These are phyloP conservation scores for Drosophila bipectinata DNA, from an alignment of 1,140 invertebrate species.

Conservation along the genomic window DNA sequence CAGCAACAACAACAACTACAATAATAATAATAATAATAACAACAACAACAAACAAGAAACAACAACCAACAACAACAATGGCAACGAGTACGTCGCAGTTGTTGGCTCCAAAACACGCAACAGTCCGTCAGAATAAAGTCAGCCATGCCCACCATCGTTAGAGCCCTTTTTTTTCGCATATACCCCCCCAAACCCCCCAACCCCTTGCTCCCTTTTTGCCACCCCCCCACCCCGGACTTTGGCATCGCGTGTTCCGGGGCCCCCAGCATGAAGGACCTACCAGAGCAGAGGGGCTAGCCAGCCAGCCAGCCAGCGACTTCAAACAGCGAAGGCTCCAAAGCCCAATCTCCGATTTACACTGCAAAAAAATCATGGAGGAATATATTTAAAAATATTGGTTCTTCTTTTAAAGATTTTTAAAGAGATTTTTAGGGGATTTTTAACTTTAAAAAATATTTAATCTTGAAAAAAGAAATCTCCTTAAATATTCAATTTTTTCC, in stretches of 20 bases:
- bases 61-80: conserved; percentile 25
- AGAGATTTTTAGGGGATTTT: no score
- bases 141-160: conserved; percentile 58
- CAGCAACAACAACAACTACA: conserved; percentile 23
- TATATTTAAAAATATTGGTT: no score
- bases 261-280: conserved; percentile 36
- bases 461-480: no score
- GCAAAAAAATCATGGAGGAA: not conserved
- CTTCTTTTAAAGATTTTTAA: no score
- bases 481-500: no score
- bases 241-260: conserved; percentile 44
- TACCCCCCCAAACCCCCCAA: not conserved
- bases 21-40: conserved; percentile 30
- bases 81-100: conserved; percentile 62
- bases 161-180: conserved; percentile 3
- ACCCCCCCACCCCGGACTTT: not conserved
- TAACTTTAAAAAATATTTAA: no score
- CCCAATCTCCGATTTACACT: conserved; percentile 44
- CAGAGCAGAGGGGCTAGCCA: not conserved
- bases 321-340: conserved; percentile 39
- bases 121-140: conserved; percentile 65
- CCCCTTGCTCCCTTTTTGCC: no score
- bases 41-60: conserved; percentile 30
- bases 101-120: conserved; percentile 77
- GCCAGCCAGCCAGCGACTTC: conserved; percentile 29